Base-by-base conservation (phyloP, 2,797 vertebrate genomes). In the Amblyraja radiata region DNA sequence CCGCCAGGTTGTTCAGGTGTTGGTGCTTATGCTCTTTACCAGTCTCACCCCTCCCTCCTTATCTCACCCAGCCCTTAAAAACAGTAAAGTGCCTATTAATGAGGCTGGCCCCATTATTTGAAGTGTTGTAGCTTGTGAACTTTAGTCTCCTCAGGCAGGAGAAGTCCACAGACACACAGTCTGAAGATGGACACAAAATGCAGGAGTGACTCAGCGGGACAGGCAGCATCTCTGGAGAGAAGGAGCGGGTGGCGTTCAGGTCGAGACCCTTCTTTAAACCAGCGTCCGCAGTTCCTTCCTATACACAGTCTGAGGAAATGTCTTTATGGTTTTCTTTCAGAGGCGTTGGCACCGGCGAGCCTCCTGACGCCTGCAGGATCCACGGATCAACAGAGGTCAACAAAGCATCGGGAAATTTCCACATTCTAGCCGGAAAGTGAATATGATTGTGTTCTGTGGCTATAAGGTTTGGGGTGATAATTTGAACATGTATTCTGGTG, bases 371-470 rank as follows among this genome's bases (percentile, higher is more conserved):
- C 6, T 93, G 93, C 77, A 88, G 93, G 65, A 93, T 93, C n/a
- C 74, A 93, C n/a, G 93, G 93, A 7, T 93, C 93, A n/a, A 36
- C 81, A 25, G 13, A 77, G 21, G 90, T 93, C 32, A 93, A 93
- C 93, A 93, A 93, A 91, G 93, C 93, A 14, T 76, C 93, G 5
- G 93, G 93, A 61, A 93, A 93, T 76, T 93, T 93, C 78, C 93
- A 93, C n/a, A 65, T 93, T 81, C 32, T 90, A n/a, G n/a, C 90
- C 71, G 93, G 93, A n/a, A 93, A 93, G 93, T 93, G 23, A 78
- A 68, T 93, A 93, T 1, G 16, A 39, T 71, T 36, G 32, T 21
- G 13, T 14, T 65, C 93, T 71, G 32, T 81, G 58, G 28, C 83
- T 36, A 11, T 6, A 61, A 21, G 54, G 23, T 54, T 58, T 13